Conservation (phyloP, 2,888 invertebrate genomes). For the Koerneria pararmatus region DNA sequence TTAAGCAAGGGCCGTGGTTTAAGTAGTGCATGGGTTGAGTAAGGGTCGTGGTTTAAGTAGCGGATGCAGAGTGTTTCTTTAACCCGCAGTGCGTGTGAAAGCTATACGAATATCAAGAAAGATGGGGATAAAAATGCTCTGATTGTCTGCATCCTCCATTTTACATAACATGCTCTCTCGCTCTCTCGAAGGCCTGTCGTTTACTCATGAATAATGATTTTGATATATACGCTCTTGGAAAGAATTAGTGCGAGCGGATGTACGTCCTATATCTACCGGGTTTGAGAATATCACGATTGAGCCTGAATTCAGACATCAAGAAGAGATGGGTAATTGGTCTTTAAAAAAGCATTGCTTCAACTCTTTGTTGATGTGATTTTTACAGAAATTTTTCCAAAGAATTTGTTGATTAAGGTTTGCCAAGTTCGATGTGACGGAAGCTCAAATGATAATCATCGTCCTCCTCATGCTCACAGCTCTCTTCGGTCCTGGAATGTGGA, state of each 20-base stretch:
- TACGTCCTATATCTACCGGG: background rate
- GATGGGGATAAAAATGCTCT: too few relatives aligned
- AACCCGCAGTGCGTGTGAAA: too few relatives aligned
- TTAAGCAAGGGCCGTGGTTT: too few relatives aligned
- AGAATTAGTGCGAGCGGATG: background rate
- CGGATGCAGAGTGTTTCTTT: too few relatives aligned
- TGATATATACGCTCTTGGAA: background rate
- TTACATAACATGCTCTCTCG: too few relatives aligned
- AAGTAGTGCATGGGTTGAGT: too few relatives aligned
- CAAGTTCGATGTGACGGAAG: slow-evolving; percentile 84
- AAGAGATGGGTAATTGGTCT: background rate
- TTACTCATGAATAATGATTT: too few relatives aligned
- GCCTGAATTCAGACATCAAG: background rate
- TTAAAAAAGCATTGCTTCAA: background rate
- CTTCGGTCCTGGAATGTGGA: slow-evolving; percentile 84
- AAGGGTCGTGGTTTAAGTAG: too few relatives aligned
- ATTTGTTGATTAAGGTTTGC: slow-evolving; percentile 61
- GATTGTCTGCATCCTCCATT: too few relatives aligned
- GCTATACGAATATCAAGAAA: too few relatives aligned
- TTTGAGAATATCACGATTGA: background rate
- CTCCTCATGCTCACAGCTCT: slow-evolving; percentile 81
- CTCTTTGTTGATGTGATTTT: background rate
- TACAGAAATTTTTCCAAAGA: slow-evolving; percentile 65
- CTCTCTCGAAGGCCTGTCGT: too few relatives aligned
- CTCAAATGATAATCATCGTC: slow-evolving; percentile 84